Base-by-base conservation (phyloP, 2,113 vertebrate genomes). In the Mustela lutreola region DNA sequence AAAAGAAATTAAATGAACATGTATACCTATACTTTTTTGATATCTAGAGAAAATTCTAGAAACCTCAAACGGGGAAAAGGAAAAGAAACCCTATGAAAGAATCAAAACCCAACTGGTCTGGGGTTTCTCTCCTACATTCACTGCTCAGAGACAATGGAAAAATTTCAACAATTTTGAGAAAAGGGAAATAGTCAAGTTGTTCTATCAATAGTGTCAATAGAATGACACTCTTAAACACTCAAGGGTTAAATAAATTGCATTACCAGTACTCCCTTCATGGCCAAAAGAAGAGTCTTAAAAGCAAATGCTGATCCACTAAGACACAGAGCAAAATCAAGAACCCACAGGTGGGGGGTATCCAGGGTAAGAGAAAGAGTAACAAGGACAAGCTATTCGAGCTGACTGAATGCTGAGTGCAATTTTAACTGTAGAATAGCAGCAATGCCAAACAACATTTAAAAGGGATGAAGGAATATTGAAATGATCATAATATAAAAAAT, bases 301-400 rank as follows among this genome's bases (percentile, higher is more conserved):
- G 50, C 1, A 16, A 91, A 82, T 42, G 78, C 71, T 62, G 56
- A 92, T 71, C 48, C 70, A 58, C 62, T 42, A 92, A 73, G 85
- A 93, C 50, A 85, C 36, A 91, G 65, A 85, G 48, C 24, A 93
- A 93, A 96, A 96, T 91, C 19, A 71, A 94, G 84, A 91, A 50
- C 21, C 42, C 18, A 36, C 50, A 83, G 90, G 90, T 84, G 50
- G 65, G 4, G 45, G 92, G 75, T 83, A 9, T 60, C 33, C 33
- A 60, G 19, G 4, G 19, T 63, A 36, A 75, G n/a, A 53, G 39
- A 73, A 14, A 60, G 11, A 9, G 9, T 85, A 96, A 28, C 39
- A 18, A 39, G 11, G 76, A 73, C 48, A 58, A 90, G 14, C 78
- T 91, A 33, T 31, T 81, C 45, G 24, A 91, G 18, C 31, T 83